Evolutionary conservation across 2,888 invertebrate genomes (phyloP), one percentile per base, ranked within the genome.

Genomic region (Barypeithes pellucidus): DNA sequence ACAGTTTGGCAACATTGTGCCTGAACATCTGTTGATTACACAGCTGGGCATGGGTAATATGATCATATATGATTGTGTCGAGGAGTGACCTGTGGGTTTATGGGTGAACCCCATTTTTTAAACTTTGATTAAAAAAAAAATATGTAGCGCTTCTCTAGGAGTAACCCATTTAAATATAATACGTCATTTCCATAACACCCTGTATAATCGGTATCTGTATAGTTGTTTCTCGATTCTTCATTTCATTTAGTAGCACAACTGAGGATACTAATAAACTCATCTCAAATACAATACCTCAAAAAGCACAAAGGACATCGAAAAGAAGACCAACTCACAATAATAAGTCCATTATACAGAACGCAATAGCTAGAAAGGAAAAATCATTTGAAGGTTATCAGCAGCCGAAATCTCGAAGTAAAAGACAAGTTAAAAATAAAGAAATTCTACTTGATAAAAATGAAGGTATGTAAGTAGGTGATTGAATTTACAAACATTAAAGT

Each of bases 361-460:
- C 93, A 9, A 93, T 93, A 79, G 92, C 92, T 0, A 87, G 92
- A 12, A 93, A 93, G 82, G 92, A 93, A 82, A 93, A 92, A 78
- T 90, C 90, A 0, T 92, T 91, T 79, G 90, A 90, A 79, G 89
- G 89, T 78, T 81, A 87, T 3, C 80, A 77, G 50, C 84, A 87
- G 76, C 84, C 85, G 1, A 85, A 89, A 79, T 85, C 78, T 39
- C 81, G 80, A 50, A 81, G 79, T 68, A 77, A 63, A 45, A 78
- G 77, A 16, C 67, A 66, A 70, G 29, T 66, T n/a, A 77, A 76
- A 63, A 12, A 8, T 41, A 62, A 47, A 61, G 62, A 77, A 29
- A 33, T 57, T 16, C 75, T 61, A 70, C 72, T 68, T 69, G 67
- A 69, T 76, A 79, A 57, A 76, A 71, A 45, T 75, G 72, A 61